A percentile compares a stretch with the other conserved stretches of the same genome.
phyloP scores from a whole-genome alignment of 2,113 vertebrate genomes.

The human region DNA sequence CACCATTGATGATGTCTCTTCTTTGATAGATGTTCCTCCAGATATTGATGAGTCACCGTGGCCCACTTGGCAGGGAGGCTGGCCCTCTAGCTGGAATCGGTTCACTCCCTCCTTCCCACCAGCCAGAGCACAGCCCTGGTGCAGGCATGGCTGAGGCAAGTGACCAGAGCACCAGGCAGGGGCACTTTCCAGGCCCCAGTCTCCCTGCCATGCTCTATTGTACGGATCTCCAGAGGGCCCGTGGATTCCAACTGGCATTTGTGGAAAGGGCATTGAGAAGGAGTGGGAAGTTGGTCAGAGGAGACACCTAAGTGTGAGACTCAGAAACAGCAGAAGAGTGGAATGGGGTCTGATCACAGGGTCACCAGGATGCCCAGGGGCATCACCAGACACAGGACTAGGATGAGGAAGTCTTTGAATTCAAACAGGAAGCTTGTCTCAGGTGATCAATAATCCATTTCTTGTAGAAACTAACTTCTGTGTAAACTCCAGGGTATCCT shows the following conservation, averaged over 20 bases:
- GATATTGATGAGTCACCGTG: not conserved
- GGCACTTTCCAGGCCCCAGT: not conserved
- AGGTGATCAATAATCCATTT: conserved; percentile 18
- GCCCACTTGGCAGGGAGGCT: not conserved
- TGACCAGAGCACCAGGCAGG: not conserved
- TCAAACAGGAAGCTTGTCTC: not conserved
- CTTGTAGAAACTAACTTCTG: conserved; percentile 51
- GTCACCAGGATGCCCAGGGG: not conserved
- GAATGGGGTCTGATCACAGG: not conserved
- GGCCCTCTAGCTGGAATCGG: not conserved
- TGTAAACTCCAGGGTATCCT: conserved; percentile 37
- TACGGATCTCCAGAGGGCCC: not conserved
- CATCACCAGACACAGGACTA: not conserved
- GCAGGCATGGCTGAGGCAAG: accelerated
- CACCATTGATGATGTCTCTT: not conserved
- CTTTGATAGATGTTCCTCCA: not conserved
- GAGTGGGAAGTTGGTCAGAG: not conserved
- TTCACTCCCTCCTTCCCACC: not conserved
- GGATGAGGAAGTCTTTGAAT: not conserved
- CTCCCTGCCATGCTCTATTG: not conserved
- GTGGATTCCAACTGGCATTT: not conserved
- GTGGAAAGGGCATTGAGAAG: not conserved
- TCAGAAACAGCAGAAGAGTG: not conserved
- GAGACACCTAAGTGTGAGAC: not conserved
- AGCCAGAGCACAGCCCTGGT: not conserved